A percentile compares a stretch with the other conserved stretches of the same genome.
Conservation (phyloP, 1,140 invertebrate species). For the Atopsyche davidsoni region DNA sequence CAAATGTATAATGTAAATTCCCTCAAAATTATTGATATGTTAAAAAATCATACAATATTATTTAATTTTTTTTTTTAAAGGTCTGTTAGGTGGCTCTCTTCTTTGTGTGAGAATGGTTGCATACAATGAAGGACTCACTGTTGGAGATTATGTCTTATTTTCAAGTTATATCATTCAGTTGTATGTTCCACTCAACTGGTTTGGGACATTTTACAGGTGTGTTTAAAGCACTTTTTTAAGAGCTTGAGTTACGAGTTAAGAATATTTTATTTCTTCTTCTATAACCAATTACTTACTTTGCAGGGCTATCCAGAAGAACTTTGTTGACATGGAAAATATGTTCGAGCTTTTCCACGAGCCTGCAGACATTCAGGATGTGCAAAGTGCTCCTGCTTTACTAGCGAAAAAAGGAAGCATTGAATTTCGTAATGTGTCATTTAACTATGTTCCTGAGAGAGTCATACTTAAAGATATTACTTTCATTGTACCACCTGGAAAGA, state of each 20-base stretch:
- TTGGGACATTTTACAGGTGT: slow-evolving; percentile 96
- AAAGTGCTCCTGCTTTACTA: slow-evolving; percentile 65
- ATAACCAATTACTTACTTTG: slow-evolving; percentile 26
- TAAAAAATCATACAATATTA: too few relatives aligned
- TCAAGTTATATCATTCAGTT: slow-evolving; percentile 92
- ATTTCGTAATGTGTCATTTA: slow-evolving; percentile 85
- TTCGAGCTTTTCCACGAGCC: slow-evolving; percentile 86
- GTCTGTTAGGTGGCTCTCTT: slow-evolving; percentile 79
- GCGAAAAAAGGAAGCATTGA: slow-evolving; percentile 74
- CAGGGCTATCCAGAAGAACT: slow-evolving; percentile 93
- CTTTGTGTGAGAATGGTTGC: slow-evolving; percentile 81
- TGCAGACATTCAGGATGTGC: slow-evolving; percentile 78
- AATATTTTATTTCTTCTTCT: slow-evolving; percentile 13
- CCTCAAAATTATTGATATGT: too few relatives aligned
- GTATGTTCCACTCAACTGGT: slow-evolving; percentile 95
- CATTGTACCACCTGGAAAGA: slow-evolving; percentile 79
- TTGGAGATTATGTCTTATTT: slow-evolving; percentile 94
- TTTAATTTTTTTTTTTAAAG: slow-evolving; percentile 38
- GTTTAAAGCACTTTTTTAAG: neutral
- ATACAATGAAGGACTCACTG: slow-evolving; percentile 60
- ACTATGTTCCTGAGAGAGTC: slow-evolving; percentile 74
- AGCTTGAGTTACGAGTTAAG: slow-evolving; percentile 7
- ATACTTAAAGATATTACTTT: slow-evolving; percentile 85
- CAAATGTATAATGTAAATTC: too few relatives aligned
- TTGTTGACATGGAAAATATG: slow-evolving; percentile 99